These are phyloP conservation scores for Diadegma fenestrale DNA, from an alignment of 2,888 invertebrate species.

Conservation along the genomic window DNA sequence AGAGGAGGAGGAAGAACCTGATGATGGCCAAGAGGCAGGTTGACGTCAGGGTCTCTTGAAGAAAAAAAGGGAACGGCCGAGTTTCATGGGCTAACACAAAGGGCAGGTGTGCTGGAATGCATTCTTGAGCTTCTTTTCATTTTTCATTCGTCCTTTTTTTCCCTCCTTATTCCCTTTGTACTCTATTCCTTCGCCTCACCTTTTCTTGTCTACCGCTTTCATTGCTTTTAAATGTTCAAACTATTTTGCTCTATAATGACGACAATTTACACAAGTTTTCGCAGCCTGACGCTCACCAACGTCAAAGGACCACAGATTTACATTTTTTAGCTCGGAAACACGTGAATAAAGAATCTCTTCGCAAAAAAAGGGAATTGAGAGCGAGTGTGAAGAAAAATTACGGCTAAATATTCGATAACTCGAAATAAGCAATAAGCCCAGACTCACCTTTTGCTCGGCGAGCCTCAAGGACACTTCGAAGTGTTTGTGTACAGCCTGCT, in stretches of 20 bases:
- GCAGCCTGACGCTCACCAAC: neutral
- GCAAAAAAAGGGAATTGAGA: neutral
- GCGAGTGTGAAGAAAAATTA: neutral
- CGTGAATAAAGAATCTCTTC: neutral
- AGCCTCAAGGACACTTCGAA: constrained; percentile 94
- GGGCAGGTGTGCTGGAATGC: constrained; percentile 82
- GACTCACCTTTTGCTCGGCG: constrained; percentile 91
- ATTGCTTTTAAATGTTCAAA: neutral
- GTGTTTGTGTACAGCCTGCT: constrained; percentile 93
- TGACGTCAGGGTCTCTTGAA: neutral
- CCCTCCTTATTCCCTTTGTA: neutral
- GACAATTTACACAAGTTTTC: neutral
- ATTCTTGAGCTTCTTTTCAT: constrained; percentile 49
- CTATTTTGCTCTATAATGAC: neutral
- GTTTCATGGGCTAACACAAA: constrained; percentile 74
- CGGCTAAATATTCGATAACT: neutral
- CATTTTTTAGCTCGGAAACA: neutral
- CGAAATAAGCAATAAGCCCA: constrained; percentile 70
- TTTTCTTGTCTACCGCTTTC: neutral
- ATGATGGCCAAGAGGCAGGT: constrained; percentile 51
- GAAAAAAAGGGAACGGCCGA: constrained; percentile 48
- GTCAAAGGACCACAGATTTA: neutral
- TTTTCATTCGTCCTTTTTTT: neutral
- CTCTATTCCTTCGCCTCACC: neutral
- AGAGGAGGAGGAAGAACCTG: constrained; percentile 57